Percentiles rank a stretch among this genome's conserved stretches.
These are phyloP conservation scores for Cherax quadricarinatus DNA, from an alignment of 1,140 invertebrate genomes.

Conservation along the genomic window DNA sequence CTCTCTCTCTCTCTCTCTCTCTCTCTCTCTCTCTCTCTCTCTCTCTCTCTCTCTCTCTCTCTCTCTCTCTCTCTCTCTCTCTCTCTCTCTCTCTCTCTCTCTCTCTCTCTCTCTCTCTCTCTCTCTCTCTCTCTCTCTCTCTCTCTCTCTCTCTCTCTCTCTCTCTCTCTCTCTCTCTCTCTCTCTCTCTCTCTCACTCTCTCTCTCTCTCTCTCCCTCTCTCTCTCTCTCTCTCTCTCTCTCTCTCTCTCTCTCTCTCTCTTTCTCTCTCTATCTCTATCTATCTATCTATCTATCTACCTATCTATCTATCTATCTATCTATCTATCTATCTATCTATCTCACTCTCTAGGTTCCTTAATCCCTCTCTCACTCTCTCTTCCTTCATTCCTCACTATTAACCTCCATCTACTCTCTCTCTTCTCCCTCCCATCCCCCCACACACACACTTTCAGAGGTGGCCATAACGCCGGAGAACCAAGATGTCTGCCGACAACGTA, in stretches of 20 bases:
- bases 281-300: not conserved
- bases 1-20: slow-evolving; percentile 25
- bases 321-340: not conserved
- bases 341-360: no score
- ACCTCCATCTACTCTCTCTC: no score
- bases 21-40: not conserved
- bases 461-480: no score
- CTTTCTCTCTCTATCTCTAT: slow-evolving; percentile 28
- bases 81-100: not conserved
- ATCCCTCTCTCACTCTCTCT: not conserved
- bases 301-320: not conserved
- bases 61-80: not conserved
- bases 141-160: not conserved
- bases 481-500: no score
- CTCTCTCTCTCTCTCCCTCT: slow-evolving; percentile 22
- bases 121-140: not conserved
- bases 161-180: not conserved
- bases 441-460: no score
- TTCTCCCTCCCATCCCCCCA: no score
- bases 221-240: slow-evolving; percentile 26
- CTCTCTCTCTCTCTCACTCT: slow-evolving; percentile 8
- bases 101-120: not conserved
- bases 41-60: slow-evolving; percentile 21
- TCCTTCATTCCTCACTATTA: not conserved
- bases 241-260: slow-evolving; percentile 27